Evolutionary conservation across 2,888 invertebrate genomes (phyloP).

Genomic region (Pseudococcus viburni): DNA sequence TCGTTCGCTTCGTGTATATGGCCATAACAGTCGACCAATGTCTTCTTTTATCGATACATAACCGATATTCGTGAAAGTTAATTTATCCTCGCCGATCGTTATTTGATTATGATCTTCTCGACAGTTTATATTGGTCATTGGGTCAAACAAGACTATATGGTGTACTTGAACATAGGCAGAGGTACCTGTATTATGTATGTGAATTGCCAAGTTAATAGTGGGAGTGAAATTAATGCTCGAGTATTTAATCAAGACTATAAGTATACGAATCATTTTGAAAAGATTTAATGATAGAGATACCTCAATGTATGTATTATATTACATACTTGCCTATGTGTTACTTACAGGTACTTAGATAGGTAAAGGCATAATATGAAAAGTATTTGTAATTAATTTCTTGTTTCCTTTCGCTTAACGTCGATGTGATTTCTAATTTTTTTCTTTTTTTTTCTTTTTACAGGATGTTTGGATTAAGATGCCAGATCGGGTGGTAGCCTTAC

Average conservation of each 20-base stretch:
- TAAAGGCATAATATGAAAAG: not conserved
- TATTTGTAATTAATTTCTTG: not conserved
- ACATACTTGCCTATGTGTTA: not conserved
- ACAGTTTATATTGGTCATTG: slow-evolving; percentile 55
- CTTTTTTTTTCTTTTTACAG: slow-evolving; percentile 59
- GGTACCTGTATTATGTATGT: not conserved
- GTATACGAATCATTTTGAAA: not conserved
- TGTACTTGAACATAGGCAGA: not conserved
- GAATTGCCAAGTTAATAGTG: not conserved
- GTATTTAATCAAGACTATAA: not conserved
- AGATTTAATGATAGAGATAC: slow-evolving; percentile 25
- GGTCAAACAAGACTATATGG: slow-evolving; percentile 34
- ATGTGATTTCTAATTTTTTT: not conserved
- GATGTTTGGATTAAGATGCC: slow-evolving; percentile 67
- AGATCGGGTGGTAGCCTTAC: slow-evolving; percentile 68
- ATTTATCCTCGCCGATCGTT: slow-evolving; percentile 38
- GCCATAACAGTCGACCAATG: not conserved
- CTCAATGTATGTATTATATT: not conserved
- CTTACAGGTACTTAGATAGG: not conserved
- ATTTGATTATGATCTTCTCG: slow-evolving; percentile 49
- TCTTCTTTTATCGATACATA: slow-evolving; percentile 9
- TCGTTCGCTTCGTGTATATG: not conserved
- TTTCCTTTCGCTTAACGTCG: not conserved
- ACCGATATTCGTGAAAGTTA: slow-evolving; percentile 51
- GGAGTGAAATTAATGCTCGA: not conserved